Evolutionary conservation across 2,113 vertebrate species (phyloP).

Genomic region (Crypturellus undulatus): DNA sequence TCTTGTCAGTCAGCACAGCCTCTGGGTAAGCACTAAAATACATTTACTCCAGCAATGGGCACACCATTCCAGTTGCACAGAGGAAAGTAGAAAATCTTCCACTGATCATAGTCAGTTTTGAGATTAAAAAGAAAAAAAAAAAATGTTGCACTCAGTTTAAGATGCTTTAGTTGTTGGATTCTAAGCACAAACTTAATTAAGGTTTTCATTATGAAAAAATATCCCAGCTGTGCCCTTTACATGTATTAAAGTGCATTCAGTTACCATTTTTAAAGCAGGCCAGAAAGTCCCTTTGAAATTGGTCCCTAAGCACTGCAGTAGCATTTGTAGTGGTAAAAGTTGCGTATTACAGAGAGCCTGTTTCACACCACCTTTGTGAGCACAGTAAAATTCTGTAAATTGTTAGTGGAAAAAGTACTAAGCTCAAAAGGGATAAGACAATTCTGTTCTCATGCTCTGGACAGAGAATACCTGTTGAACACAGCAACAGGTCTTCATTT

Average conservation of each 20-base stretch:
- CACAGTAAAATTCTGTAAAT: neutral
- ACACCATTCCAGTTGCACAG: slow-evolving; percentile 17
- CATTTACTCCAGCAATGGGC: neutral
- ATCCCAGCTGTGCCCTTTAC: slow-evolving; percentile 71
- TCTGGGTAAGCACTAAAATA: slow-evolving; percentile 35
- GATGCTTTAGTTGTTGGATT: slow-evolving; percentile 16
- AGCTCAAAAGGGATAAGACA: neutral
- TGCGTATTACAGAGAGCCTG: neutral
- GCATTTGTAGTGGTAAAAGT: slow-evolving; percentile 29
- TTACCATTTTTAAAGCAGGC: slow-evolving; percentile 51
- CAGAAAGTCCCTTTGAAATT: slow-evolving; percentile 62
- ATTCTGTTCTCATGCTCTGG: neutral
- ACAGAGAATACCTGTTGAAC: neutral
- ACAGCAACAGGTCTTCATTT: neutral
- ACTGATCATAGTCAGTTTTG: slow-evolving; percentile 17
- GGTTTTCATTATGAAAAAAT: slow-evolving; percentile 42
- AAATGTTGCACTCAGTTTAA: neutral
- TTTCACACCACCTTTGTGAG: neutral
- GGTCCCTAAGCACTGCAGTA: slow-evolving; percentile 67
- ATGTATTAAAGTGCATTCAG: slow-evolving; percentile 77
- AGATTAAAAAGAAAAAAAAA: slow-evolving; percentile 27
- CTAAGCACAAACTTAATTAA: slow-evolving; percentile 17
- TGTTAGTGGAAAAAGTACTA: neutral
- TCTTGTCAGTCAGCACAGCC: neutral
- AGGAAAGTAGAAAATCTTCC: neutral